Evolutionary conservation across 1,140 invertebrate genomes (phyloP).

Genomic region (Glomeris maerens): DNA sequence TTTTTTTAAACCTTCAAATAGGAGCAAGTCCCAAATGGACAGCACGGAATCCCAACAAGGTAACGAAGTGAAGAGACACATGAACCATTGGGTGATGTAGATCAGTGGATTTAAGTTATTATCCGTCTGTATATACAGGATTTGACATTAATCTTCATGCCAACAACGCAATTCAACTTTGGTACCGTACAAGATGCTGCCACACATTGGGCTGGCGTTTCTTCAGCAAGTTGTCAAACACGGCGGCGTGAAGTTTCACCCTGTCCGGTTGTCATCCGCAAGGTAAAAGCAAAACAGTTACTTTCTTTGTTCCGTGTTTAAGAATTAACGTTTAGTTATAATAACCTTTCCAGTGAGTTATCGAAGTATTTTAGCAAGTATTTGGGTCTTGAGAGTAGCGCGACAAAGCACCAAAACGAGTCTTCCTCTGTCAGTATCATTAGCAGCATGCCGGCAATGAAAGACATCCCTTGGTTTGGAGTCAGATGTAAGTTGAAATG

Average conservation of each 20-base stretch:
- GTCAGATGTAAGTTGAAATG: neutral
- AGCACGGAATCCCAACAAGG: conserved; percentile 17
- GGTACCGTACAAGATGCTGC: conserved; percentile 6
- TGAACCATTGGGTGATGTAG: conserved; percentile 18
- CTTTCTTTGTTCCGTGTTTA: neutral
- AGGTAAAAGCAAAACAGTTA: neutral
- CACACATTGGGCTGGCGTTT: neutral
- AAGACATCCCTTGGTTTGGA: conserved; percentile 15
- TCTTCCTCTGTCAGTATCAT: conserved; percentile 13
- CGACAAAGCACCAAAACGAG: conserved; percentile 17
- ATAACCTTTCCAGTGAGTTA: conserved; percentile 11
- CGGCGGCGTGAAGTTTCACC: conserved; percentile 4
- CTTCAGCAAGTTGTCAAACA: conserved; percentile 6
- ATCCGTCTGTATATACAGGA: conserved; percentile 4
- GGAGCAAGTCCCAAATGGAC: conserved; percentile 14
- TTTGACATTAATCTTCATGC: neutral
- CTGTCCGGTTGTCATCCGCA: neutral
- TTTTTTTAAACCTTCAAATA: conserved; percentile 12
- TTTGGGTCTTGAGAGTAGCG: conserved; percentile 15
- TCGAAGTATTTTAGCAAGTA: conserved; percentile 17
- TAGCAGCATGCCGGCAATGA: conserved; percentile 15
- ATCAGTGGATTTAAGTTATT: conserved; percentile 12
- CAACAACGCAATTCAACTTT: neutral
- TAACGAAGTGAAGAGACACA: conserved; percentile 15
- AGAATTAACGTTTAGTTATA: neutral